phyloP scores from a whole-genome alignment of 2,113 vertebrate species.

The Mustelus asterias region DNA sequence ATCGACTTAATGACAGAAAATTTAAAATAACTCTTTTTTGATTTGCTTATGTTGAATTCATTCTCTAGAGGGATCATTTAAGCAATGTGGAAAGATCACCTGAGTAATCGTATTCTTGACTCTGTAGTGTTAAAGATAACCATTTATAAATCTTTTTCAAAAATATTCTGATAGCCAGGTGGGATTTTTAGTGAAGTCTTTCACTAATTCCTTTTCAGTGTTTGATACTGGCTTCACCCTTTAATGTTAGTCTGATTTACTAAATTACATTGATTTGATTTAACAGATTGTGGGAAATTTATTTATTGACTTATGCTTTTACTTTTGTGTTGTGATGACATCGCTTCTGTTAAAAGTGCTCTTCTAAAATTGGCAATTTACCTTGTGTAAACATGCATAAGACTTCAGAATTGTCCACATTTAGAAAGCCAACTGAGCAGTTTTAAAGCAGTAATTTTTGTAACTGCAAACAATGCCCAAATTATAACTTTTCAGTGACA shows the following conservation, averaged over 20 bases:
- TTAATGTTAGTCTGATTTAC: not conserved
- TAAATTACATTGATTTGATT: not conserved
- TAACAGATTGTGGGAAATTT: not conserved
- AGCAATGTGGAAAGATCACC: not conserved
- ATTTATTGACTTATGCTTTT: not conserved
- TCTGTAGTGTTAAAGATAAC: not conserved
- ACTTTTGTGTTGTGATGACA: not conserved
- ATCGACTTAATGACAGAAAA: not conserved
- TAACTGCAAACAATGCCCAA: not conserved
- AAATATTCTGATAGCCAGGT: not conserved
- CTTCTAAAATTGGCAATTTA: not conserved
- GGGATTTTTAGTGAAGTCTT: not conserved
- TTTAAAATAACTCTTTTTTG: not conserved
- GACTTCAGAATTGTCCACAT: not conserved
- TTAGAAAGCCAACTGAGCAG: not conserved
- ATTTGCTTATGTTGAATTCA: not conserved
- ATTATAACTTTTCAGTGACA: not conserved
- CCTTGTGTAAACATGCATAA: not conserved
- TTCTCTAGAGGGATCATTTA: not conserved
- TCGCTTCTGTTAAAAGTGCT: not conserved
- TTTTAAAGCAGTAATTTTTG: not conserved
- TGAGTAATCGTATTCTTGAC: not conserved
- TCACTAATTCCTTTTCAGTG: not conserved
- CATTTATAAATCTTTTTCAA: not conserved
- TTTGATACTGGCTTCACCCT: not conserved